Evolutionary conservation across 1,140 invertebrate species (phyloP), one percentile per base, ranked within the genome.

Genomic region (Procambarus clarkii): DNA sequence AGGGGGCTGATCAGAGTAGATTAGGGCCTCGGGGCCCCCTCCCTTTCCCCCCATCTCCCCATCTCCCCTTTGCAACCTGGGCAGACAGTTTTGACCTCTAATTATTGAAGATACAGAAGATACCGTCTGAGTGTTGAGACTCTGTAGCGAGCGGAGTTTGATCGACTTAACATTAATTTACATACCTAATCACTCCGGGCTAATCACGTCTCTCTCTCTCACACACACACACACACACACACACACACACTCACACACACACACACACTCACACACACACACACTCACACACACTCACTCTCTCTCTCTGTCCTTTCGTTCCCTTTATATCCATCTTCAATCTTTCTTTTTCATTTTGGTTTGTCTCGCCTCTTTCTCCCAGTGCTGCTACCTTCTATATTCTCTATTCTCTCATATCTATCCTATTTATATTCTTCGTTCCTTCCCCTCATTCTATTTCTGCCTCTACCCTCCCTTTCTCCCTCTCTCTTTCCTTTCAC

Each of bases 101-200:
- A 87, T 92, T 77, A 86, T 69, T 24, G 46, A 77, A 45, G 84
- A 74, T 81, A 86, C 88, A 78, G 71, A 84, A 84, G 82, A 77
- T 74, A 64, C 69, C 34, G 18, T 7, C 34, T 18, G 64, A 78
- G 88, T 84, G 80, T 84, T 78, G 88, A 81, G 80, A 77, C 74
- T 83, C 85, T 87, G 60, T 82, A 82, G 91, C 78, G 71, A 64
- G 79, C 78, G n/a, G 88, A 90, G 88, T 87, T 87, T 86, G 91
- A 87, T 92, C 91, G 91, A 92, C 91, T 92, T 92, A 92, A 92
- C 91, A 92, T 92, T 92, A 92, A 92, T 92, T 92, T 92, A 83
- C 91, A 92, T 92, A 92, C 80, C 86, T 92, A 92, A 92, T 92
- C 91, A 92, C 91, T 92, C 79, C 71, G 69, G 79, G 80, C 88